A percentile compares a stretch with the other conserved stretches of the same genome.
These are phyloP conservation scores for Pachypanchax playfairii DNA, from an alignment of 2,113 vertebrate species.

Conservation along the genomic window DNA sequence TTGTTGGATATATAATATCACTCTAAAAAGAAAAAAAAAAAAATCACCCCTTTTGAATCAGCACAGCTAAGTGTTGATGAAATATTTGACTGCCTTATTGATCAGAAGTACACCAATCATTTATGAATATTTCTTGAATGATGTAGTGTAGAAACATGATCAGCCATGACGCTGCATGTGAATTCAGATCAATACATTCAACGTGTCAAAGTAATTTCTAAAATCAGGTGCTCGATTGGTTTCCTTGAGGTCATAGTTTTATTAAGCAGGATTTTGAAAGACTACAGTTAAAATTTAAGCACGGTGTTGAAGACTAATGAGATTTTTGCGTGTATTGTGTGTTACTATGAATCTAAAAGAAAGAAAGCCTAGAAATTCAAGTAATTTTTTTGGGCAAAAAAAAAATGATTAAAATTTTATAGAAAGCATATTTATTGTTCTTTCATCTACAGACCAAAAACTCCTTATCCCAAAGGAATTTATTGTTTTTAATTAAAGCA, in stretches of 20 bases:
- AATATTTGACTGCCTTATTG: constrained; percentile 71
- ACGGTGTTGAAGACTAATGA: background rate
- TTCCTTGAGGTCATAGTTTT: constrained; percentile 27
- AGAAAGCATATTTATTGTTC: too few species aligned
- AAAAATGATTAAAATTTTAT: too few species aligned
- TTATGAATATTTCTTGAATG: constrained; percentile 55
- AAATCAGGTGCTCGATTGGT: constrained; percentile 39
- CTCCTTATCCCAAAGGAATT: too few species aligned
- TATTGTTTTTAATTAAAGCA: too few species aligned
- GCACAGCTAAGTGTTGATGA: constrained; percentile 73
- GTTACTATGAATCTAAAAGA: background rate
- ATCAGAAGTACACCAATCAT: constrained; percentile 52
- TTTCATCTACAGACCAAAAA: too few species aligned
- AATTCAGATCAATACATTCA: constrained; percentile 40
- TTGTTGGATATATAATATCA: constrained; percentile 57
- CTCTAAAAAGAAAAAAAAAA: constrained; percentile 64
- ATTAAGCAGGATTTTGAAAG: constrained; percentile 13
- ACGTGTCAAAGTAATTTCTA: constrained; percentile 42
- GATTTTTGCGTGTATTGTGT: background rate
- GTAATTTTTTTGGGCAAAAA: background rate
- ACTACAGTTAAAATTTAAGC: constrained; percentile 24
- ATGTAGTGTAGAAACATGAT: constrained; percentile 43
- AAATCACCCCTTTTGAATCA: constrained; percentile 67
- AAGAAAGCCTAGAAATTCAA: background rate
- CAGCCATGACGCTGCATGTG: constrained; percentile 31